Base-by-base conservation (phyloP, 2,888 invertebrate genomes). In the Lordiphosa andalusiaca region DNA sequence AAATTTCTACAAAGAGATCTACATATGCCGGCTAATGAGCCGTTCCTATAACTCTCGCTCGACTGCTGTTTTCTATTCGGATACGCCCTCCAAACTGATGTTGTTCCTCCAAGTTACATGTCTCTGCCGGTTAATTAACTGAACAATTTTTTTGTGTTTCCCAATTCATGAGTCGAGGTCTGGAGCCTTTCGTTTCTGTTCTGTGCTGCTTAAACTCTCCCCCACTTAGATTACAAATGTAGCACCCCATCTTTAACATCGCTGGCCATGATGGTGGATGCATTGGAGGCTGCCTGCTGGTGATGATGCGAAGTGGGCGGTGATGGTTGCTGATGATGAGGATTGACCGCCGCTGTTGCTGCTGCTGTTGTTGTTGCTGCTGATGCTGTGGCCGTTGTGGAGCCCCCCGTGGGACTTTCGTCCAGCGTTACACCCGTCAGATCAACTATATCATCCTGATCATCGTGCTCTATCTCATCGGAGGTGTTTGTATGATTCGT, bases 401-500 rank as follows among this genome's bases (percentile, higher is more conserved):
- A 6, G 7, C 25, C 19, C 10, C 59, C 64, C 36, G 73, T 74
- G 16, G 87, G 87, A 63, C 76, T 76, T 33, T 88, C 89, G 46
- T 88, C 88, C 7, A 88, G 86, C 72, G 93, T 93, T 2, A 93
- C 92, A 0, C 93, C 93, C 4, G 96, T 97, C 50, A 97, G 91
- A 90, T 97, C 97, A 23, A 96, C 94, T 53, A 97, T 95, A 90
- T 97, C 97, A 87, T 97, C 97, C 84, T 96, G 95, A 85, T 97
- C 97, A 84, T 92, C 92, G 48, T 89, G 88, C 74, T 90, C 90
- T 82, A 90, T 84, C 69, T 90, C 90, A 66, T 90, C 90, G 33
- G 90, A 90, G 57, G 90, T 90, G 56, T 90, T 90, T 52, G 93
- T 93, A 51, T 91, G 91, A 76, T 92, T 93, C 73, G 92, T 92